Conservation (phyloP, 2,888 invertebrate genomes). For the Agrilus mali region DNA sequence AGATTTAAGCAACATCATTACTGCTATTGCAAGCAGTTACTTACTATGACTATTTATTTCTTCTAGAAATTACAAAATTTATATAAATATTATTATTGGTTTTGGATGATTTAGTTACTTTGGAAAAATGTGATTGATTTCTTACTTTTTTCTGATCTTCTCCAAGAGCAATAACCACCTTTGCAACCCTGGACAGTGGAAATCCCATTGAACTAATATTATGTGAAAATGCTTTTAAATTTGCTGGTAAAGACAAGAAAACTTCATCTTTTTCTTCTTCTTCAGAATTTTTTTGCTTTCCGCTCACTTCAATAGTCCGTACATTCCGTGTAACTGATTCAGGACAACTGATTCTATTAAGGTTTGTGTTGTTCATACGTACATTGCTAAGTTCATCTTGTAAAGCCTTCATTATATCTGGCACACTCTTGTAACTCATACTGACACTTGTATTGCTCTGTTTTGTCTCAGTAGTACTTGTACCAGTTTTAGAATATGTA, state of each 20-base stretch:
- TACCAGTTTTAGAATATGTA: not conserved
- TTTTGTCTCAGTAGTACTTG: not conserved
- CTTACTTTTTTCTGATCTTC: conserved; percentile 74
- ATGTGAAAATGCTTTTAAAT: conserved; percentile 53
- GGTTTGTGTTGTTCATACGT: conserved; percentile 19
- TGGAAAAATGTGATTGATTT: not conserved
- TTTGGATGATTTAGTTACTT: too few relatives aligned
- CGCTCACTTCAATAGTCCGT: conserved; percentile 6
- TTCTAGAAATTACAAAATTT: too few relatives aligned
- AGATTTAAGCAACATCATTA: too few relatives aligned
- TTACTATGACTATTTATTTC: too few relatives aligned
- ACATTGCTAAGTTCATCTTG: conserved; percentile 47
- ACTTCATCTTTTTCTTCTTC: conserved; percentile 27
- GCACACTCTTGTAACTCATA: conserved; percentile 43
- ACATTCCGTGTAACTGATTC: too few relatives aligned
- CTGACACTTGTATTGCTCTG: conserved; percentile 5
- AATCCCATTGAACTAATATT: conserved; percentile 83
- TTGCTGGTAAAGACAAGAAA: conserved; percentile 34
- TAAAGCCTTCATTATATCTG: conserved; percentile 62
- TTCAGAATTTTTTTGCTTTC: conserved; percentile 15
- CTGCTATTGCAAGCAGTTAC: too few relatives aligned
- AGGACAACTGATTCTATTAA: not conserved
- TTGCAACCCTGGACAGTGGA: conserved; percentile 63
- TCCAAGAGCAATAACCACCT: conserved; percentile 67
- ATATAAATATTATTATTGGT: too few relatives aligned